A percentile compares a stretch with the other conserved stretches of the same genome.
Conservation (phyloP, 1,140 invertebrate genomes). For the Drosophila obscura region DNA sequence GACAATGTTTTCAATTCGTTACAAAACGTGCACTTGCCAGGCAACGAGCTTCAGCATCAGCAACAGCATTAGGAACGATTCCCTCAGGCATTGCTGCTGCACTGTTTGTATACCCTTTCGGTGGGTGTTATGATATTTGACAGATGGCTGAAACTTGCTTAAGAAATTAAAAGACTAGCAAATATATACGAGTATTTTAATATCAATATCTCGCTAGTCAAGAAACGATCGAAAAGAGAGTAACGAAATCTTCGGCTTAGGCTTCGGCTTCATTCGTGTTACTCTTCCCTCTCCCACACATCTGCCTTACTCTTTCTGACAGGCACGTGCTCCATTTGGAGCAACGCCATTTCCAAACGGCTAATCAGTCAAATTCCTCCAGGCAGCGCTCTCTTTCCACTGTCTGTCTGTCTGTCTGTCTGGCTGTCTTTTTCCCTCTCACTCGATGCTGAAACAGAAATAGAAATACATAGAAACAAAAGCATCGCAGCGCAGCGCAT, state of each 20-base stretch:
- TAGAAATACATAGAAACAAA: constrained; percentile 42
- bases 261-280: background rate
- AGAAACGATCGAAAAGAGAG: too few relatives aligned
- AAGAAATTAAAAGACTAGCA: too few relatives aligned
- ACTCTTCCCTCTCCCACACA: background rate
- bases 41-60: constrained; percentile 26
- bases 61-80: constrained; percentile 21
- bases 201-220: too few relatives aligned
- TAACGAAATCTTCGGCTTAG: too few relatives aligned
- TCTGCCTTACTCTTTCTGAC: constrained; percentile 6
- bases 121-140: too few relatives aligned
- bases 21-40: constrained; percentile 59
- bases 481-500: constrained; percentile 8
- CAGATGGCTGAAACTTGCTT: too few relatives aligned
- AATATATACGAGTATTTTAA: too few relatives aligned
- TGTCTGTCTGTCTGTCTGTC: background rate
- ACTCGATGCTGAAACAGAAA: constrained; percentile 20
- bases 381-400: constrained; percentile 20
- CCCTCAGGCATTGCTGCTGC: constrained; percentile 25
- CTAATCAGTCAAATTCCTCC: constrained; percentile 78
- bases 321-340: constrained; percentile 73
- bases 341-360: constrained; percentile 68
- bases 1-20: constrained; percentile 68
- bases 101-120: background rate
- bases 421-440: background rate